Evolutionary conservation across 2,888 invertebrate genomes (phyloP).

Genomic region (Lasioglossum zephyrum): DNA sequence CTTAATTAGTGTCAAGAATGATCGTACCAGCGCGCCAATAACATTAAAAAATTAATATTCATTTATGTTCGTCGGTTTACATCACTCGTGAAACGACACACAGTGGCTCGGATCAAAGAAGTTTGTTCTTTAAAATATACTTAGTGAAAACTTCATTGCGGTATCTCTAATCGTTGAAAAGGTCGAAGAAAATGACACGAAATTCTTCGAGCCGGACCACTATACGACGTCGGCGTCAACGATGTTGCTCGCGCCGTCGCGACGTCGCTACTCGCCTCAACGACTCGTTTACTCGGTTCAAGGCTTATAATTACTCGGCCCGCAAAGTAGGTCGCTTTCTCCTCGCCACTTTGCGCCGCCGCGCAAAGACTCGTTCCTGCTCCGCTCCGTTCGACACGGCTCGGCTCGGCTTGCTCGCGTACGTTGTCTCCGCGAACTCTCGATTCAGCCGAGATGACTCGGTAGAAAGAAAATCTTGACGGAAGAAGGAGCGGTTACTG

Average conservation of each 20-base stretch:
- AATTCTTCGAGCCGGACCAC: no score
- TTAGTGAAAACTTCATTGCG: no score
- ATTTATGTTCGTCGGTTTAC: not conserved
- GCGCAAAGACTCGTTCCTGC: constrained; percentile 32
- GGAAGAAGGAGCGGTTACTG: not conserved
- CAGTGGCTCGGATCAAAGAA: no score
- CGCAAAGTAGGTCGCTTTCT: constrained; percentile 83
- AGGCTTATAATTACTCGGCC: constrained; percentile 83
- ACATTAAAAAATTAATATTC: no score
- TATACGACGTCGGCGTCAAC: constrained; percentile 13
- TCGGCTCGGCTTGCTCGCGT: constrained; percentile 16
- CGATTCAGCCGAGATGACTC: constrained; percentile 43
- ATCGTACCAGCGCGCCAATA: no score
- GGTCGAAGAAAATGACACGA: no score
- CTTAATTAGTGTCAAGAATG: no score
- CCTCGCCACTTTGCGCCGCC: constrained; percentile 78
- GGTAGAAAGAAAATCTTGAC: not conserved
- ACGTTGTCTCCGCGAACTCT: constrained; percentile 42
- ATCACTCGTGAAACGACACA: constrained; percentile 13
- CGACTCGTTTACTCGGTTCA: constrained; percentile 81
- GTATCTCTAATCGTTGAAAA: no score
- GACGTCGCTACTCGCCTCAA: constrained; percentile 66
- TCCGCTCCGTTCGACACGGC: not conserved
- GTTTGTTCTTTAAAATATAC: no score
- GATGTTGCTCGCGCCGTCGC: constrained; percentile 24